These are phyloP conservation scores for Prionace glauca DNA, from an alignment of 2,797 vertebrate genomes.

Conservation along the genomic window DNA sequence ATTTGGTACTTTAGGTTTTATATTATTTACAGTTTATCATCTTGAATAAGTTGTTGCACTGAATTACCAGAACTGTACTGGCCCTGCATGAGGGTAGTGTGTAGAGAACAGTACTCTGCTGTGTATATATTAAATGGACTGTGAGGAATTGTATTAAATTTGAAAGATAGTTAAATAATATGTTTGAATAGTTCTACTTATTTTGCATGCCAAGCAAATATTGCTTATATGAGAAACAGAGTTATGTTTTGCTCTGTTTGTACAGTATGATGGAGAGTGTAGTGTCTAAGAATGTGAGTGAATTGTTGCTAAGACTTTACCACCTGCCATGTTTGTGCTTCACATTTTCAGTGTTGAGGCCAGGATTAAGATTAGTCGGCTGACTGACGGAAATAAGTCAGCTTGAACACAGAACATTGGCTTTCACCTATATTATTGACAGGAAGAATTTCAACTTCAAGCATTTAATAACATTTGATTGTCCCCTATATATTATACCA, in stretches of 20 bases:
- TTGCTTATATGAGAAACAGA: neutral
- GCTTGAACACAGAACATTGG: neutral
- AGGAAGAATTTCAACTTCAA: too few species aligned
- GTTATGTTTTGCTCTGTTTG: neutral
- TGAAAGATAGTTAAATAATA: neutral
- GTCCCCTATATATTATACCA: neutral
- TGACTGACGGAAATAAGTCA: neutral
- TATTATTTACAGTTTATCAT: neutral
- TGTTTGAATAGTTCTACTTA: neutral
- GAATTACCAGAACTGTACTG: neutral
- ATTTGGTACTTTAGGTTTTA: neutral
- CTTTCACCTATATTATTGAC: constrained; percentile 14
- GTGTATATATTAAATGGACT: neutral
- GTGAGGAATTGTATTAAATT: neutral
- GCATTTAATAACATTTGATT: neutral
- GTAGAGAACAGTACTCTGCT: neutral
- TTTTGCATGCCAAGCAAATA: constrained; percentile 2
- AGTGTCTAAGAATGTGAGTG: neutral
- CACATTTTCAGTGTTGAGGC: neutral
- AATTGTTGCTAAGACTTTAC: neutral
- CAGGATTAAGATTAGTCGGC: neutral
- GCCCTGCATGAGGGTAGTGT: neutral
- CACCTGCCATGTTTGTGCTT: neutral
- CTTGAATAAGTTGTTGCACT: neutral
- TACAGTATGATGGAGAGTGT: neutral